Base-by-base conservation (phyloP, 2,888 invertebrate genomes). In the Erpobdella octoculata region DNA sequence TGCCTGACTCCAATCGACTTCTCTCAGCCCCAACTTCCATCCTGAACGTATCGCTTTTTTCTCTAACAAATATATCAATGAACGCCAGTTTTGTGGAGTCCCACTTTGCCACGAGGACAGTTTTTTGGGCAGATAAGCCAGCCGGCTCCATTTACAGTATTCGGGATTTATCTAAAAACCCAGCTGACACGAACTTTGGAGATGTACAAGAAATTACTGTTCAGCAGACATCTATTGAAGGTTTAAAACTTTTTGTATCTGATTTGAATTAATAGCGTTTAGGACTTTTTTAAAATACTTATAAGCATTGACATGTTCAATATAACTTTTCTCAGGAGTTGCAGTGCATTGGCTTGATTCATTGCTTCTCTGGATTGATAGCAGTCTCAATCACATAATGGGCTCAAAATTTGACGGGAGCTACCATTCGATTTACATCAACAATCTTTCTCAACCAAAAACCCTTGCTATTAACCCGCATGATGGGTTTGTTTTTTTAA, bases 301-400 rank as follows among this genome's bases (percentile, higher is more conserved):
- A 12, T 41, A 41, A 41, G 18, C 18, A 41, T 12, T 41, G 41
- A 41, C 41, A 41, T n/a, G n/a, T n/a, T 59, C 59, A 9, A 15
- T 8, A 33, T 64, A 25, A 33, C 33, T 12, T 18, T 25, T 33
- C 28, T 3, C 48, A 71, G 71, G 71, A 15, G 18, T 71, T 4
- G 71, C 67, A 18, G 67, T 67, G 37, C 48, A 71, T 38, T 71
- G 71, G 71, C 18, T 21, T n/a, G 71, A 71, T 31, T 25, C 21
- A 18, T 28, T 58, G 36, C 5, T 71, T 28, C 35, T 48, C 21
- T 71, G 71, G 71, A 58, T 64, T 6, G 71, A 71, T 58, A 35
- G 31, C 33, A 25, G 36, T n/a, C n/a, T 66, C 21, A 25, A 48
- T 2, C 37, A 58, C 67, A 67, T 71, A 6, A 66, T 71, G 71